A percentile compares a stretch with the other conserved stretches of the same genome.
These are phyloP conservation scores for Spisula solida DNA, from an alignment of 2,888 invertebrate genomes.

Conservation along the genomic window DNA sequence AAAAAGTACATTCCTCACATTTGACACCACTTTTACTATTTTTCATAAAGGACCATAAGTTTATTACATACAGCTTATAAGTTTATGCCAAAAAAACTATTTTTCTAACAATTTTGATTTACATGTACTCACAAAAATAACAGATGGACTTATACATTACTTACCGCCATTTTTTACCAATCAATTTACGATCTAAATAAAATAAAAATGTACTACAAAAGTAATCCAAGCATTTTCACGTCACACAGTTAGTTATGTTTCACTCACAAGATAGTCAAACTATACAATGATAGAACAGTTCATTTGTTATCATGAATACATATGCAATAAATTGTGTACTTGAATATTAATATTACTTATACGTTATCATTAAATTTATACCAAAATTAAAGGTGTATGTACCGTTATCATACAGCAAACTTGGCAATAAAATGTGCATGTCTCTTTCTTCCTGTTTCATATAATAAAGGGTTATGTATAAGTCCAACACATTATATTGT, in stretches of 20 bases:
- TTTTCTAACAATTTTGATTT: too few species aligned
- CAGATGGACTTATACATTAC: background rate
- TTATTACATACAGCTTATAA: too few species aligned
- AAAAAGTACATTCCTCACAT: too few species aligned
- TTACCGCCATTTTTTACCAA: slow-evolving; percentile 1
- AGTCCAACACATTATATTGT: too few species aligned
- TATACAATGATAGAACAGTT: background rate
- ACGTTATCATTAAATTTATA: background rate
- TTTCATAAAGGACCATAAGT: too few species aligned
- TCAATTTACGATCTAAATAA: background rate
- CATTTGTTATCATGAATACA: background rate
- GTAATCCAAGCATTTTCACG: background rate
- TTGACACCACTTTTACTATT: too few species aligned
- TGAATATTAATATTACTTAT: slow-evolving; percentile 11
- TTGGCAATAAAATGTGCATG: background rate
- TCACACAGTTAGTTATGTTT: background rate
- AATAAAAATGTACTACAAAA: background rate
- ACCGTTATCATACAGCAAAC: background rate
- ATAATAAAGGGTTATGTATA: too few species aligned
- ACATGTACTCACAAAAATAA: too few species aligned
- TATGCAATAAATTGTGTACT: background rate
- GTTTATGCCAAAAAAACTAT: too few species aligned
- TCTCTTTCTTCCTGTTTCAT: too few species aligned
- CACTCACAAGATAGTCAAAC: background rate
- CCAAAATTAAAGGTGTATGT: background rate